These are phyloP conservation scores for Hydractinia symbiolongicarpus DNA, from an alignment of 30 jellyfish, hydroid and myxozoan species.

Conservation along the genomic window DNA sequence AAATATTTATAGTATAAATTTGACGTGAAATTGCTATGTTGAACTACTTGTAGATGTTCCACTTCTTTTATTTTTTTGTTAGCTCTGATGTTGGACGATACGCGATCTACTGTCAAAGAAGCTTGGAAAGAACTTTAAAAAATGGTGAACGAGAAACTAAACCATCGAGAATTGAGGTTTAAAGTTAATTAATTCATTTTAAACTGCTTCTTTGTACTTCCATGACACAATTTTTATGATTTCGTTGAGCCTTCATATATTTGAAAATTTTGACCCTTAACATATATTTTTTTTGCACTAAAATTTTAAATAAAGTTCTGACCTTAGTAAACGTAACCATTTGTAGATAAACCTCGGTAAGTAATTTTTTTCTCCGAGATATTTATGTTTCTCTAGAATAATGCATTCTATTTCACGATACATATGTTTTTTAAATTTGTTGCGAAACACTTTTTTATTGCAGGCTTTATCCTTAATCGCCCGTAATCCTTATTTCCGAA, in stretches of 20 bases:
- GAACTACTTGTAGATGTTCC: neutral
- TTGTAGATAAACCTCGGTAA: too few species aligned
- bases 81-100: constrained; percentile 84
- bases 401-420: too few species aligned
- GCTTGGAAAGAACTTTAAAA: constrained; percentile 67
- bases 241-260: neutral
- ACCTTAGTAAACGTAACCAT: too few species aligned
- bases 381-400: too few species aligned
- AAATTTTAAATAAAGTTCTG: too few species aligned
- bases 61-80: neutral
- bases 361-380: too few species aligned
- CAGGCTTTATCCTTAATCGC: constrained; percentile 78
- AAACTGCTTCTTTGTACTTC: neutral
- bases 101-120: constrained; percentile 90
- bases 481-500: constrained; percentile 83
- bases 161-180: constrained; percentile 92
- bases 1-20: neutral
- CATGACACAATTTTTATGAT: neutral
- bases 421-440: neutral
- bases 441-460: neutral
- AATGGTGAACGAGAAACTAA: constrained; percentile 92
- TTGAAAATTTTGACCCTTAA: too few species aligned
- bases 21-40: neutral
- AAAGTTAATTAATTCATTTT: neutral
- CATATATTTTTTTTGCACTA: neutral